phyloP scores from a whole-genome alignment of 2,888 invertebrate species.

The Zaprionus lineosus region DNA sequence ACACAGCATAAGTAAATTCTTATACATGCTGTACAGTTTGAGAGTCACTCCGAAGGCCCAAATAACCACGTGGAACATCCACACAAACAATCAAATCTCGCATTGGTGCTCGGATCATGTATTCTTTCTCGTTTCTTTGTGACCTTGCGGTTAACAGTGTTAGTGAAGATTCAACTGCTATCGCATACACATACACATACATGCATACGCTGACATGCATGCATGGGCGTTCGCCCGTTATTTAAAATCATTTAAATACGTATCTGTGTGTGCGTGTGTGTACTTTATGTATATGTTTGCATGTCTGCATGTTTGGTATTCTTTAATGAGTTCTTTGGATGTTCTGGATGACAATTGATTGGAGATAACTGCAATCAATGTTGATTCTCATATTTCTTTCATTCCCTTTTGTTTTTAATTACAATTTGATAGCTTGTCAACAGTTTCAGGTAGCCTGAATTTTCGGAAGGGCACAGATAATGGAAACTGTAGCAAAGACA shows the following conservation, averaged over 20 bases:
- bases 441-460: constrained; percentile 12
- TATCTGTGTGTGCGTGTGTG: neutral
- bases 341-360: constrained; percentile 11
- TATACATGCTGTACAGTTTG: constrained; percentile 17
- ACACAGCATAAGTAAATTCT: neutral
- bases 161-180: no score
- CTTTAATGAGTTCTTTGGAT: constrained; percentile 36
- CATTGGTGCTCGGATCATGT: constrained; percentile 10
- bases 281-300: neutral
- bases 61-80: constrained; percentile 28
- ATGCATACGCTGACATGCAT: no score
- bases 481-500: constrained; percentile 9
- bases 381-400: constrained; percentile 1
- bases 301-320: constrained; percentile 1
- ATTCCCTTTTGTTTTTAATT: constrained; percentile 31
- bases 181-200: constrained; percentile 4
- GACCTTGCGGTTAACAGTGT: constrained; percentile 23
- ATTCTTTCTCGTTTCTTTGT: constrained; percentile 4
- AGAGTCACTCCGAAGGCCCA: neutral
- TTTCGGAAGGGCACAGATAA: constrained; percentile 17
- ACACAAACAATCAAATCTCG: constrained; percentile 5
- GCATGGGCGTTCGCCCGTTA: no score
- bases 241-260: neutral
- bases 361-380: constrained; percentile 24
- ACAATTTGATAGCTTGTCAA: constrained; percentile 33